A percentile compares a stretch with the other conserved stretches of the same genome.
phyloP scores from a whole-genome alignment of 2,888 invertebrate genomes.

The Cotesia congregata region DNA sequence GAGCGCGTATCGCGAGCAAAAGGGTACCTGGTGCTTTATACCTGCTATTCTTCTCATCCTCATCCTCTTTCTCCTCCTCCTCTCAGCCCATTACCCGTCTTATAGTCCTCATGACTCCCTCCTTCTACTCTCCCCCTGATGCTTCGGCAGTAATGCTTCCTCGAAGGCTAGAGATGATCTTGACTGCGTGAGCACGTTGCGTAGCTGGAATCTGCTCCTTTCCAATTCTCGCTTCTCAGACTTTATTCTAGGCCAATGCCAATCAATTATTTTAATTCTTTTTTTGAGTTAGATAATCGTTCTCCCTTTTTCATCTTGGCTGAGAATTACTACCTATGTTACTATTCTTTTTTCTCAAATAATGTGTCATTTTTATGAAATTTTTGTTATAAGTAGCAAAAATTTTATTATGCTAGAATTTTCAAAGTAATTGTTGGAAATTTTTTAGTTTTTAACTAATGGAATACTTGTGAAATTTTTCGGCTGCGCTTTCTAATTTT shows the following conservation, averaged over 20 bases:
- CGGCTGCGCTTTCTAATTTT: no score
- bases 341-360: background rate
- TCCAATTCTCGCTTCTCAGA: constrained; percentile 12
- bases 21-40: constrained; percentile 57
- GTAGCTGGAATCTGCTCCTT: constrained; percentile 22
- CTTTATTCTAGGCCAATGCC: background rate
- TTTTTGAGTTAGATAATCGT: background rate
- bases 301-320: background rate
- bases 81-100: constrained; percentile 34
- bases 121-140: constrained; percentile 1
- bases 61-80: constrained; percentile 36
- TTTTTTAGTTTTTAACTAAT: no score
- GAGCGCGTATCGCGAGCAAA: constrained; percentile 68
- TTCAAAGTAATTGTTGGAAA: no score
- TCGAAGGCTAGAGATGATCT: constrained; percentile 38
- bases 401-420: no score
- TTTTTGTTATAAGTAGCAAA: no score
- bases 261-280: constrained; percentile 15
- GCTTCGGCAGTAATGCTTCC: constrained; percentile 22
- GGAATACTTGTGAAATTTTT: no score
- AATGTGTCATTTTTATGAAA: background rate
- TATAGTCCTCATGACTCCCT: constrained; percentile 20
- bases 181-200: constrained; percentile 38
- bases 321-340: background rate
- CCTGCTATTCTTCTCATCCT: constrained; percentile 45